Conservation (phyloP, 2,888 invertebrate species). For the Craniophora ligustri region DNA sequence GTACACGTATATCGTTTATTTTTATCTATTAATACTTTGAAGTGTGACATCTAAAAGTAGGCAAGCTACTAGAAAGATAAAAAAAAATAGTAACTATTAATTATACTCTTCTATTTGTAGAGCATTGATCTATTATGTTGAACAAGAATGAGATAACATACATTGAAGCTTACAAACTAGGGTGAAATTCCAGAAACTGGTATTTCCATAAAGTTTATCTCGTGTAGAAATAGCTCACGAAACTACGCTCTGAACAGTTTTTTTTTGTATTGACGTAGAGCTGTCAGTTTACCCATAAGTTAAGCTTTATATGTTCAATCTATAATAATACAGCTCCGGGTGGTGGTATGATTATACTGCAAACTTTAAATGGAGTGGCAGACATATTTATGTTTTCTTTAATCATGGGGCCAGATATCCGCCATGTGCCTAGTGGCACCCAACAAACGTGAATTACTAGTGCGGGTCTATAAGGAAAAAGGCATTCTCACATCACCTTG, state of each 20-base stretch:
- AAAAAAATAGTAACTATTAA: slow-evolving; percentile 34
- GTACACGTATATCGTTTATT: slow-evolving; percentile 32
- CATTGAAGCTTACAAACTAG: slow-evolving; percentile 33
- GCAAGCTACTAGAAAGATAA: slow-evolving; percentile 40
- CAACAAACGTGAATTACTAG: slow-evolving; percentile 7
- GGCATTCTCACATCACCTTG: slow-evolving; percentile 13
- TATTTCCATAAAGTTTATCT: slow-evolving; percentile 40
- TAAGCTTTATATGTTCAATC: not conserved
- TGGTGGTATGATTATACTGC: too few species aligned
- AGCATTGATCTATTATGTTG: too few species aligned
- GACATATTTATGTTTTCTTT: too few species aligned
- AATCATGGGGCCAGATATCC: too few species aligned
- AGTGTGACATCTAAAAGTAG: slow-evolving; percentile 31
- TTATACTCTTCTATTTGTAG: slow-evolving; percentile 21
- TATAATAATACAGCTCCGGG: too few species aligned
- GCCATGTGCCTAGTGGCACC: slow-evolving; percentile 5
- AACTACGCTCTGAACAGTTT: slow-evolving; percentile 26
- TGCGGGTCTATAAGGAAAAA: slow-evolving; percentile 14
- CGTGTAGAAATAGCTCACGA: slow-evolving; percentile 31
- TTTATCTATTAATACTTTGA: slow-evolving; percentile 37
- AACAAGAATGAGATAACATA: too few species aligned
- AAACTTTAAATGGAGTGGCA: too few species aligned
- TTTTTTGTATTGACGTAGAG: slow-evolving; percentile 15
- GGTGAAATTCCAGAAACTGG: slow-evolving; percentile 29
- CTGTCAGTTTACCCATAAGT: not conserved